A percentile compares a stretch with the other conserved stretches of the same genome.
Conservation (phyloP, 2,113 vertebrate species). For the Australoheros scitulus region DNA sequence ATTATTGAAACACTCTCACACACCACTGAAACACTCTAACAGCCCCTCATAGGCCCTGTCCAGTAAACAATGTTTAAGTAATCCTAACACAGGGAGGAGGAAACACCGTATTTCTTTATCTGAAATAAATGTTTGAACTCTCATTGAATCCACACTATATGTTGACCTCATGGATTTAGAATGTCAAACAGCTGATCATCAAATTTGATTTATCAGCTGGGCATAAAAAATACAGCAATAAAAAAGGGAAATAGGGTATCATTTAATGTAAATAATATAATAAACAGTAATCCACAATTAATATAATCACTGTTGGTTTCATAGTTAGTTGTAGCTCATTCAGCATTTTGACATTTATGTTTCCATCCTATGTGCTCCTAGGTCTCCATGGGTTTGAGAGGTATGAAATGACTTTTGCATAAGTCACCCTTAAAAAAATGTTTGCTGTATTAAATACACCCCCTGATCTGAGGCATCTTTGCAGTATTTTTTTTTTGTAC, state of each 20-base stretch:
- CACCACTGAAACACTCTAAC: too few relatives aligned
- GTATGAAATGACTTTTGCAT: too few relatives aligned
- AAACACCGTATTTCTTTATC: not conserved
- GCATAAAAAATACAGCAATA: not conserved
- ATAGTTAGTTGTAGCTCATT: not conserved
- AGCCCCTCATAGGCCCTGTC: too few relatives aligned
- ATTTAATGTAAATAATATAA: not conserved
- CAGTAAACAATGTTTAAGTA: too few relatives aligned
- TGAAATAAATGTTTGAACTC: not conserved
- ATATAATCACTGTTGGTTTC: not conserved
- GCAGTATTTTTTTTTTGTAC: not conserved
- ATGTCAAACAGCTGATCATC: too few relatives aligned
- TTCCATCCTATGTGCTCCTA: too few relatives aligned
- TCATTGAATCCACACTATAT: too few relatives aligned
- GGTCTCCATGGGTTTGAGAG: too few relatives aligned
- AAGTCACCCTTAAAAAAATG: not conserved
- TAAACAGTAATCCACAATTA: not conserved
- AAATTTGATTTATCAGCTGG: not conserved
- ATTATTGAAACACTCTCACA: too few relatives aligned
- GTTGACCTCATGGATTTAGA: too few relatives aligned
- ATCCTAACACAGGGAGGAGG: too few relatives aligned
- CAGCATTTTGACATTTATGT: too few relatives aligned
- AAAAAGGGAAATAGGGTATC: not conserved
- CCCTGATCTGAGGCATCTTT: not conserved
- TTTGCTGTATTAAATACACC: not conserved